These are phyloP conservation scores for Cephus spinipes DNA, from an alignment of 2,888 invertebrate genomes.

Conservation along the genomic window DNA sequence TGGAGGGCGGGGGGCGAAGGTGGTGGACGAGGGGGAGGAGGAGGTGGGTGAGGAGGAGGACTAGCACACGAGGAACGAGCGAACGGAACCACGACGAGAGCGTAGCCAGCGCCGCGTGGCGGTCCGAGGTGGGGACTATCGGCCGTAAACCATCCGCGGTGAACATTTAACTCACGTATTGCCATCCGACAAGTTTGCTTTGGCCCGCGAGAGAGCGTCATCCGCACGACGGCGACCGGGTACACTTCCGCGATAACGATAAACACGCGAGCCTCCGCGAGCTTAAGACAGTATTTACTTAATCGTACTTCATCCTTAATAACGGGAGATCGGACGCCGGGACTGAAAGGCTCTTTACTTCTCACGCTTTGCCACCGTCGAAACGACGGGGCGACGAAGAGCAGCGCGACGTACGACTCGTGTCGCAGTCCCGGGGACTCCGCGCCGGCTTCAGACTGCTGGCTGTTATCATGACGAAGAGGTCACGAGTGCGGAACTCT, in stretches of 20 bases:
- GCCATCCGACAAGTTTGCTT: constrained; percentile 68
- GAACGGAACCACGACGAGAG: constrained; percentile 32
- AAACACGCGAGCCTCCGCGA: not conserved
- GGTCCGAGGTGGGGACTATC: constrained; percentile 72
- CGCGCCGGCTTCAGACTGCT: not conserved
- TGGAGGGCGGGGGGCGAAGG: constrained; percentile 10
- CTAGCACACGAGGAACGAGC: constrained; percentile 34
- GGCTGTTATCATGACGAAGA: constrained; percentile 46
- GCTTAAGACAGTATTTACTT: not conserved
- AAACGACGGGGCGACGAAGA: not conserved
- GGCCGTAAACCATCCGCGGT: constrained; percentile 70
- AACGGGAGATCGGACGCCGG: not conserved
- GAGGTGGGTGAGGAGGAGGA: constrained; percentile 28
- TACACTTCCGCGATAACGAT: constrained; percentile 8
- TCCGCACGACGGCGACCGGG: constrained; percentile 6
- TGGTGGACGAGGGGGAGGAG: constrained; percentile 7
- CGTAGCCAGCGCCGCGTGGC: constrained; percentile 68
- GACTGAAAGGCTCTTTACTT: not conserved
- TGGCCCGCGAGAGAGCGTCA: constrained; percentile 63
- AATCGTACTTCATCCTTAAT: not conserved
- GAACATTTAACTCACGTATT: constrained; percentile 68
- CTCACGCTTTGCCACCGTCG: not conserved
- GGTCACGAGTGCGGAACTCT: constrained; percentile 49
- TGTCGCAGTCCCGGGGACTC: not conserved
- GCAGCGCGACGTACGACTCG: not conserved